Evolutionary conservation across 2,797 vertebrate genomes (phyloP), one percentile per base, ranked within the genome.

Genomic region (Sparus aurata): DNA sequence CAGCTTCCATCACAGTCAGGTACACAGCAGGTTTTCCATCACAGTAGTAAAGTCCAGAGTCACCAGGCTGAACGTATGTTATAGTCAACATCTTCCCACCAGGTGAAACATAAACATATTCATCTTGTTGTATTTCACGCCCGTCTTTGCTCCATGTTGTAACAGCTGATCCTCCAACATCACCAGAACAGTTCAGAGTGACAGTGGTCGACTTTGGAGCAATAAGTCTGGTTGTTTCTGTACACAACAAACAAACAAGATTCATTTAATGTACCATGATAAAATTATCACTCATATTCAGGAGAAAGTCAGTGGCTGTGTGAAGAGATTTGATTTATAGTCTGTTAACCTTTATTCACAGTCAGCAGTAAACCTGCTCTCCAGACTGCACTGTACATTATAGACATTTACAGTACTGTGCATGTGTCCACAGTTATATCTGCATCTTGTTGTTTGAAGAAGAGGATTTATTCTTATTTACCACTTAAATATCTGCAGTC

Each of bases 31-130:
- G 18, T 65, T 41, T 54, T 47, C 47, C 69, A 22, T 25, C 4
- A 60, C 55, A 77, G 75, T 2, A 25, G 55, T 72, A 67, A 38
- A 79, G 62, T 54, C 62, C 69, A 41, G 62, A n/a, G 38, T 67
- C 0, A 1, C 0, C 0, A 11, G 4, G 34, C 12, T 12, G 0
- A 38, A 72, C 0, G 1, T 0, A 0, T n/a, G 0, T 0, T 22
- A 74, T 17, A 0, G 2, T 73, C 69, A 73, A 5, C 4, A 10
- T 30, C 46, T 22, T 27, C 20, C 25, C 0, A 3, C 2, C 0
- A 22, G 1, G 0, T 12, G 69, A 77, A 59, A 63, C 41, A 25
- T 13, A 0, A 69, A 47, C 17, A 1, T 34, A n/a, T 6, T 0
- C 10, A 5, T 1, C 4, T 5, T 15, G 0, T 12, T 5, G 0